phyloP scores from a whole-genome alignment of 2,113 vertebrate genomes.

The Corythaeola cristata region DNA sequence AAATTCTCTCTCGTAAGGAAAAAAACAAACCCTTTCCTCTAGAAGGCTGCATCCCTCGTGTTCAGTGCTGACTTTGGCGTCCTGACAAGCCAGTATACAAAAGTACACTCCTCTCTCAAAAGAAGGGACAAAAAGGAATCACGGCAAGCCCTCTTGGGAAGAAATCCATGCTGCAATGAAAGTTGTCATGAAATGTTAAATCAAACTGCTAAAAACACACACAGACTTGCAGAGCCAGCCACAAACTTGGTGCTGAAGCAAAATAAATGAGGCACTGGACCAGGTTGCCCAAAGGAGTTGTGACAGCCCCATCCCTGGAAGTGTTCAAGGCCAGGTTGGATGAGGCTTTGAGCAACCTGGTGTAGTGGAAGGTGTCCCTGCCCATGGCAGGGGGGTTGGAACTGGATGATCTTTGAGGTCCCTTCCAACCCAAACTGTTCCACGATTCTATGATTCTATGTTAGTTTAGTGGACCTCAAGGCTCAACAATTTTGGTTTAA shows the following conservation, averaged over 20 bases:
- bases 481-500: background rate
- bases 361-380: no score
- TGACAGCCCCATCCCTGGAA: no score
- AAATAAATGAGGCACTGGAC: background rate
- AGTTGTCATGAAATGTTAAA: constrained; percentile 3
- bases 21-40: background rate
- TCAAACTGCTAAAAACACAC: background rate
- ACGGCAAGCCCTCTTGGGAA: background rate
- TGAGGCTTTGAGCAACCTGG: no score
- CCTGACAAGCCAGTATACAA: background rate
- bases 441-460: no score
- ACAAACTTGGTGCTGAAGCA: background rate
- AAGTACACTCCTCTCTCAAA: background rate
- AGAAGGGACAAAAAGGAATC: background rate
- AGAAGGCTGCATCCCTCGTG: background rate
- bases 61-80: background rate
- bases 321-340: no score
- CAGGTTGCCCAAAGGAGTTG: no score
- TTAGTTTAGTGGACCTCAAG: background rate
- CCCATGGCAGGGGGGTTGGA: no score
- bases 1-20: background rate
- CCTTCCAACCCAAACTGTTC: no score
- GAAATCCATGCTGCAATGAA: background rate
- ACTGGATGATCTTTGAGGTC: no score
- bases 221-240: background rate